phyloP scores from a whole-genome alignment of 2,888 invertebrate genomes.

The Apamea anceps region DNA sequence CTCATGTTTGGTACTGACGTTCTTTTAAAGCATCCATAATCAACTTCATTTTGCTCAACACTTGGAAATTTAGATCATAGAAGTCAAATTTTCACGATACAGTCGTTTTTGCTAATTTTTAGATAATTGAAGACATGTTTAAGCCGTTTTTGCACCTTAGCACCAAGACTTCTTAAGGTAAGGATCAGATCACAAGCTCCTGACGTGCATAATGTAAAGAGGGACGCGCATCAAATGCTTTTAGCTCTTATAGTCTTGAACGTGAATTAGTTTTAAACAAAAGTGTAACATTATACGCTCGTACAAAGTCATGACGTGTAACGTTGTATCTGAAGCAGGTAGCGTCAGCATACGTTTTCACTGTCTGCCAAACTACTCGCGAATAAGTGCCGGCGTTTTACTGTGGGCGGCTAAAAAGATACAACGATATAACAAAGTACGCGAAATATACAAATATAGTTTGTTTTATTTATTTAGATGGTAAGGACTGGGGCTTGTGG shows the following conservation, averaged over 20 bases:
- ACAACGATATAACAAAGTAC: too few relatives aligned
- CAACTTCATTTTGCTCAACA: too few relatives aligned
- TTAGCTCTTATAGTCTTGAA: slow-evolving; percentile 27
- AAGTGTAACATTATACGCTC: slow-evolving; percentile 32
- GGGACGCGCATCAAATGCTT: slow-evolving; percentile 33
- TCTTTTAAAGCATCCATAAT: background rate
- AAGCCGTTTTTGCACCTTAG: background rate
- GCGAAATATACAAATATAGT: too few relatives aligned
- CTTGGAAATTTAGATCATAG: background rate
- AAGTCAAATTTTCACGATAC: background rate
- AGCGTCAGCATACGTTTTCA: slow-evolving; percentile 44
- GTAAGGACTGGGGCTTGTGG: background rate
- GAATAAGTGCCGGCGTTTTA: slow-evolving; percentile 42
- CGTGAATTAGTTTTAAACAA: slow-evolving; percentile 36
- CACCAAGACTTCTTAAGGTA: background rate
- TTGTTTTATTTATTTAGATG: slow-evolving; percentile 2
- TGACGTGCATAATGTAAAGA: slow-evolving; percentile 17
- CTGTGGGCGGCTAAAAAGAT: slow-evolving; percentile 44
- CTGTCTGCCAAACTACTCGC: slow-evolving; percentile 51
- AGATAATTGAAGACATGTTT: background rate
- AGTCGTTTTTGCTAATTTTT: background rate
- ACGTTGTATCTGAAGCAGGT: slow-evolving; percentile 28
- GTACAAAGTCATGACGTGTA: slow-evolving; percentile 39
- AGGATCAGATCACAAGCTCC: slow-evolving; percentile 17
- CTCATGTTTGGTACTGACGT: background rate